Evolutionary conservation across 1,140 invertebrate species (phyloP).

Genomic region (Nomia melanderi): DNA sequence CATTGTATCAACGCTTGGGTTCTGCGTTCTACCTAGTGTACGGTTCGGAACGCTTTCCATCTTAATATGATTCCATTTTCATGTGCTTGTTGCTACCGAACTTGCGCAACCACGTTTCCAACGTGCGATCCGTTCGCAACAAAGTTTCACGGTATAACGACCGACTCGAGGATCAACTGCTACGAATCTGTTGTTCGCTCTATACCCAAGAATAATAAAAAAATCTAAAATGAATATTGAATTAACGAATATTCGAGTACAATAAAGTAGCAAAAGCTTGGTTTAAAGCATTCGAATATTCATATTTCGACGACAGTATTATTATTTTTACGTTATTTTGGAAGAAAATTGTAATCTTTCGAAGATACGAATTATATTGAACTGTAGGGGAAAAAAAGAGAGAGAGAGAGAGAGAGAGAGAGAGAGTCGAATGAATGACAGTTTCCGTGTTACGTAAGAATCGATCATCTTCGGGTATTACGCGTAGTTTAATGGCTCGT

Average conservation of each 20-base stretch:
- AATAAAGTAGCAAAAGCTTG: too few species aligned
- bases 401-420: too few species aligned
- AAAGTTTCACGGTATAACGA: not conserved
- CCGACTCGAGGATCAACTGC: not conserved
- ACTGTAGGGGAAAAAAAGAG: too few species aligned
- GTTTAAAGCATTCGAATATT: too few species aligned
- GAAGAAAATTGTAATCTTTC: too few species aligned
- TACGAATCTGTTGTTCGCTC: not conserved
- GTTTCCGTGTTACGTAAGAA: slow-evolving; percentile 46
- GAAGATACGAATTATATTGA: too few species aligned
- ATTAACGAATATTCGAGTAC: too few species aligned
- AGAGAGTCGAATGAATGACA: too few species aligned
- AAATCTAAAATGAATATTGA: too few species aligned
- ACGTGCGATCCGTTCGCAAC: not conserved
- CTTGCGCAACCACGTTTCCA: slow-evolving; percentile 17
- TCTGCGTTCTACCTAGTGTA: slow-evolving; percentile 20
- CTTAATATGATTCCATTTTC: slow-evolving; percentile 47
- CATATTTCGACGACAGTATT: too few species aligned
- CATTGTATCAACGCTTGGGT: slow-evolving; percentile 41
- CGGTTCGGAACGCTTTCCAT: slow-evolving; percentile 41
- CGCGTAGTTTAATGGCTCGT: slow-evolving; percentile 59
- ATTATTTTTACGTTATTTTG: too few species aligned
- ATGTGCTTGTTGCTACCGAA: slow-evolving; percentile 8
- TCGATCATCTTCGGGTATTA: slow-evolving; percentile 58
- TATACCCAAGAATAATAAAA: not conserved